Conservation (phyloP, 2,797 vertebrate species). For the Rhyacichthys aspro region DNA sequence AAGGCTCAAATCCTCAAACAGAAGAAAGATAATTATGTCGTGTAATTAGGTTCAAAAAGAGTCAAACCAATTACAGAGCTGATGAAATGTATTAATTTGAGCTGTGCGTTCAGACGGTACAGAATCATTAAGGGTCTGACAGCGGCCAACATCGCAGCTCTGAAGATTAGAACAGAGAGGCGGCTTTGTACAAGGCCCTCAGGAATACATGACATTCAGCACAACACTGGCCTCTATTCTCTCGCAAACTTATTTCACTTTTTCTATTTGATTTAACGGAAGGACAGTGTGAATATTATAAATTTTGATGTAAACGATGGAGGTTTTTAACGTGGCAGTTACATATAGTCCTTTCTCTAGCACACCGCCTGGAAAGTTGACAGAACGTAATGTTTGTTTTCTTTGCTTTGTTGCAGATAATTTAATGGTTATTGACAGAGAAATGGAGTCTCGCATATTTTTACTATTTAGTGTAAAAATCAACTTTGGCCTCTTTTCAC, state of each 20-base stretch:
- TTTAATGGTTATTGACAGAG: no score
- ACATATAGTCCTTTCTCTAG: no score
- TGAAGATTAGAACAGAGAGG: conserved; percentile 14
- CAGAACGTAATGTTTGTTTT: no score
- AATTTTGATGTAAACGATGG: no score
- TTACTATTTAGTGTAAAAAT: no score
- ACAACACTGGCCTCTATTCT: conserved; percentile 4
- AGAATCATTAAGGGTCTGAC: conserved; percentile 46
- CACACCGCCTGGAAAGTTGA: no score
- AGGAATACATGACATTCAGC: not conserved
- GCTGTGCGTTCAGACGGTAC: conserved; percentile 12
- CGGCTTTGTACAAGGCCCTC: conserved; percentile 7
- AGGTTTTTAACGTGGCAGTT: no score
- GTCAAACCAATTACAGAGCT: conserved; percentile 64
- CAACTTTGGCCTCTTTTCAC: no score
- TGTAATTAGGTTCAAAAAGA: conserved; percentile 65
- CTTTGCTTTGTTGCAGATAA: no score
- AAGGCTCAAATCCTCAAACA: conserved; percentile 32
- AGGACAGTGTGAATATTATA: not conserved
- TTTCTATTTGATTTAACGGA: not conserved
- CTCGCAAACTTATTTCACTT: not conserved
- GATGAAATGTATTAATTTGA: conserved; percentile 50
- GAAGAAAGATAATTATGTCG: conserved; percentile 50
- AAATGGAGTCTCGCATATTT: no score
- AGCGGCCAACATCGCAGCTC: conserved; percentile 30